These are phyloP conservation scores for Periophthalmus magnuspinnatus DNA, from an alignment of 2,797 vertebrate genomes.

Conservation along the genomic window DNA sequence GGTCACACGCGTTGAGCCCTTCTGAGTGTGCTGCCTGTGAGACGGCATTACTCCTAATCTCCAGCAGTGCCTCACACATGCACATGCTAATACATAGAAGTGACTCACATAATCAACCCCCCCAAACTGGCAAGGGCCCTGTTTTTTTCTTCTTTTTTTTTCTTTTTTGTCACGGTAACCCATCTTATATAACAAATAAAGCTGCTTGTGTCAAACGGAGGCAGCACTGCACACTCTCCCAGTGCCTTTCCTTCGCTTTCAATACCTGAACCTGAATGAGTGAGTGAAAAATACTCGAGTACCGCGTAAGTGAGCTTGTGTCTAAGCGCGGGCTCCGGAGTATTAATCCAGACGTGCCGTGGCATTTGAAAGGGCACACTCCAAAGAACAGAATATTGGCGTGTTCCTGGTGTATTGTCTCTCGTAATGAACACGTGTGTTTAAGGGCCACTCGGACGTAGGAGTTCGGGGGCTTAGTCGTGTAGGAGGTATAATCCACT, in stretches of 20 bases:
- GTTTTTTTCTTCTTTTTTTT: slow-evolving; percentile 23
- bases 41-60: slow-evolving; percentile 27
- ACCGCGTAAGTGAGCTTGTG: neutral
- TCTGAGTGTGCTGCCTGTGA: slow-evolving; percentile 11
- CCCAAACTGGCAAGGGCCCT: slow-evolving; percentile 21
- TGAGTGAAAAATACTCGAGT: slow-evolving; percentile 2
- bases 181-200: slow-evolving; percentile 68
- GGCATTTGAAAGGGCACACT: slow-evolving; percentile 48
- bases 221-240: slow-evolving; percentile 46
- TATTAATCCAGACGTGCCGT: slow-evolving; percentile 25
- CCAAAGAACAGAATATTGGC: slow-evolving; percentile 31
- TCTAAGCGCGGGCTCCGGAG: slow-evolving; percentile 9
- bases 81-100: slow-evolving; percentile 24
- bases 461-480: slow-evolving; percentile 69
- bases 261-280: slow-evolving; percentile 42
- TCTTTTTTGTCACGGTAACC: slow-evolving; percentile 45
- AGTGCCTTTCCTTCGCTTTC: slow-evolving; percentile 45
- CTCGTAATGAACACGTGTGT: slow-evolving; percentile 68
- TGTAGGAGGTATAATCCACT: slow-evolving; percentile 71
- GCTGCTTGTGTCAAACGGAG: slow-evolving; percentile 62
- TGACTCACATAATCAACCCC: slow-evolving; percentile 13
- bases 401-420: slow-evolving; percentile 37
- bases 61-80: slow-evolving; percentile 11
- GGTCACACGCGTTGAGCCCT: slow-evolving; percentile 31
- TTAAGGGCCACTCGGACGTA: slow-evolving; percentile 57